phyloP scores from a whole-genome alignment of 2,797 vertebrate genomes.

The Cossypha caffra region DNA sequence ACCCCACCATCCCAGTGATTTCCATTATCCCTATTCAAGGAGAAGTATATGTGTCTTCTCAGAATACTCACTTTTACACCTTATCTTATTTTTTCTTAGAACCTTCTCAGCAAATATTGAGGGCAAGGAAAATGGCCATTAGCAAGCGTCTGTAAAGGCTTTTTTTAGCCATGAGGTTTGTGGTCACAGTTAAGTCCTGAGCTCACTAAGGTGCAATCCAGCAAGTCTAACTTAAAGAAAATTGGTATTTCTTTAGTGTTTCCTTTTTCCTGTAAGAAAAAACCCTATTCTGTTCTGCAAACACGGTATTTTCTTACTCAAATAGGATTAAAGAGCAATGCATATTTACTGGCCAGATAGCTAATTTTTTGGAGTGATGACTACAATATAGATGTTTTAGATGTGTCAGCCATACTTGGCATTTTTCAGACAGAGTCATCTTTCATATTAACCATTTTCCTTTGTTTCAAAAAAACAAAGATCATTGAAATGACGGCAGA shows the following conservation, averaged over 20 bases:
- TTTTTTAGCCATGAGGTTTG: background rate
- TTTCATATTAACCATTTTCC: background rate
- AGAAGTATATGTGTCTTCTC: background rate
- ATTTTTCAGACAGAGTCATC: background rate
- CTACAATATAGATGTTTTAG: background rate
- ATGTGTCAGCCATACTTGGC: background rate
- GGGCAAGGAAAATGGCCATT: background rate
- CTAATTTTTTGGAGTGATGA: background rate
- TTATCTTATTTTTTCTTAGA: background rate
- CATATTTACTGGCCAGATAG: background rate
- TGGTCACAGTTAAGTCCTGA: background rate
- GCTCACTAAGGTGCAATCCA: background rate
- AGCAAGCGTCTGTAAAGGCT: background rate
- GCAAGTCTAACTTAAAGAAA: background rate
- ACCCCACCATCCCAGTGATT: background rate
- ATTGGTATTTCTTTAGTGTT: background rate
- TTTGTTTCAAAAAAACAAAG: background rate
- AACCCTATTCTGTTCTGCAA: background rate
- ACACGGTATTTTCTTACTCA: background rate
- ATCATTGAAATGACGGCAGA: background rate
- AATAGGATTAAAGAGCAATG: background rate
- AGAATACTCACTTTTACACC: background rate
- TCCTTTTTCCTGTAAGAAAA: background rate
- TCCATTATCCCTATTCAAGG: background rate
- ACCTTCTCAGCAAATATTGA: background rate